Percentiles rank a stretch among this genome's conserved stretches.
Evolutionary conservation across 2,888 invertebrate genomes (phyloP).

Genomic region (Clusia tigrina): DNA sequence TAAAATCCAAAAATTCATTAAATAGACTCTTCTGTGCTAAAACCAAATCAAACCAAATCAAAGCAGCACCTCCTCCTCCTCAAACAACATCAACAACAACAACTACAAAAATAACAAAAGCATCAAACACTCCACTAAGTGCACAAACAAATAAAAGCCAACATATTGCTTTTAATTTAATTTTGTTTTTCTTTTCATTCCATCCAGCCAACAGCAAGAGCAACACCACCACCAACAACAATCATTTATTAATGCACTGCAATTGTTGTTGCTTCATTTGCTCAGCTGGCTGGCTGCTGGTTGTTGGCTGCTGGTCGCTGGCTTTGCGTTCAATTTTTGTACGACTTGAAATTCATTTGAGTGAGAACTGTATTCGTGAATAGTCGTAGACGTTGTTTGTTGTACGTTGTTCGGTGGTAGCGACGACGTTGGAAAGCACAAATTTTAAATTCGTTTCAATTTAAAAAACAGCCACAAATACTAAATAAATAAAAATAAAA

Average conservation of each 20-base stretch:
- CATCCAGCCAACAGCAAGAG: neutral
- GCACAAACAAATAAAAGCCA: neutral
- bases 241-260: neutral
- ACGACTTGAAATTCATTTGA: constrained; percentile 29
- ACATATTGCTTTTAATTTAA: neutral
- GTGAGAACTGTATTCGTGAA: constrained; percentile 45
- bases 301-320: neutral
- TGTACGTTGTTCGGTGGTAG: too few species aligned
- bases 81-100: neutral
- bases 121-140: neutral
- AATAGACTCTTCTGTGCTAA: too few species aligned
- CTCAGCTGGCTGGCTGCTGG: too few species aligned
- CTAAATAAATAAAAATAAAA: too few species aligned
- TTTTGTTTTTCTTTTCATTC: neutral
- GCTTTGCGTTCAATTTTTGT: neutral
- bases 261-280: too few species aligned
- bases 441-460: too few species aligned
- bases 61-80: too few species aligned
- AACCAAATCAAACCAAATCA: too few species aligned
- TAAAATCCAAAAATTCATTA: too few species aligned
- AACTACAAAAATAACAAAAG: neutral
- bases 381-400: too few species aligned
- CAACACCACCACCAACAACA: neutral
- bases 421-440: too few species aligned
- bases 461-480: too few species aligned